Evolutionary conservation across 23 tunicate species (phyloP), one percentile per base, ranked within the genome.

Genomic region (Clavelina lepadiformis): DNA sequence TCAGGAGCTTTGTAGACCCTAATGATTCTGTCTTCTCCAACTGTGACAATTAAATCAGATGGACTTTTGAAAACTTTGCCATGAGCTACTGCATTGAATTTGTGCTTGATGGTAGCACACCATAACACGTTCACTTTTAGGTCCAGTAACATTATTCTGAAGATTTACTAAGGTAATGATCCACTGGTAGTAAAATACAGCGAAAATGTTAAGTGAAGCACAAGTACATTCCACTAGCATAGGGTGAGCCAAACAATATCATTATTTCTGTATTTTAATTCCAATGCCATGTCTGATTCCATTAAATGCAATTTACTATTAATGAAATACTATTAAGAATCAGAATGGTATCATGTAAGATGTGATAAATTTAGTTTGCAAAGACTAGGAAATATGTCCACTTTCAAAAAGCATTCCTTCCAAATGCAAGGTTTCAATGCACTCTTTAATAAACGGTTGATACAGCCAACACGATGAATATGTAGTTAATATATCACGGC

Each of bases 381-480:
- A n/a, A n/a, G n/a, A n/a, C n/a, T n/a, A n/a, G n/a, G 7, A 36
- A 7, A 37, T 21, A 72, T 86, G 95, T 19, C 95, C 95, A 78
- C 69, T 63, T 57, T 86, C 95, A 65, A 64, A 46, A 11, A 86
- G 46, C 64, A 86, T 38, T 28, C 32, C 75, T 53, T 77, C 75
- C 21, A 86, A 64, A 3, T 56, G 4, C 15, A 78, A 24, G 2
- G 56, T 63, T 46, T 47, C 5, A 2, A 24, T 47, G 33, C 34
- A 20, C 50, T 77, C 85, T 71, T 86, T 72, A 28, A 78, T 57
- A 57, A 54, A 86, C 45, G 95, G 95, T 56, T 86, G 63, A 65
- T 86, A 85, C 38, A 86, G 71, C 95, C 95, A 86, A 50, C 85
- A 63, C 3, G 95, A 82, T 5, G 77, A 58, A 66, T 76, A 78